Base-by-base conservation (phyloP, 2,888 invertebrate genomes). In the Diplazon laetatorius region DNA sequence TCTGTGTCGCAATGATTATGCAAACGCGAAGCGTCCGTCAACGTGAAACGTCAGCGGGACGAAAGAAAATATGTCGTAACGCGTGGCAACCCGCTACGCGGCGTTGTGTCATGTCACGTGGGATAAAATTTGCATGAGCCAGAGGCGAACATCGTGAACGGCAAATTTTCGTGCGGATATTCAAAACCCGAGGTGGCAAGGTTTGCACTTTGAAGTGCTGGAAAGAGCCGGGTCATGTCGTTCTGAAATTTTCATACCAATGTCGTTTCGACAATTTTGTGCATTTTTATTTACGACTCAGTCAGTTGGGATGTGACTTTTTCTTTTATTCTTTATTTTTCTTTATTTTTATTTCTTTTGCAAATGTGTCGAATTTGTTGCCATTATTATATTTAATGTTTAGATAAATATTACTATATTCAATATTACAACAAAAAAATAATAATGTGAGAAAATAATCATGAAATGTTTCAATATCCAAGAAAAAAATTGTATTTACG, bases 101-200 rank as follows among this genome's bases (percentile, higher is more conserved):
- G 69, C 20, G 48, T 68, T 71, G 30, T 20, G 35, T 10, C 30
- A 52, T 30, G n/a, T n/a, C 37, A 42, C 39, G 16, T 69, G 39
- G 77, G 63, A 71, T 81, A 76, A 63, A 76, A 84, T 84, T 82
- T 84, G 77, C 83, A 84, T 84, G 82, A 84, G 82, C 81, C 81
- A 81, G 78, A 63, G 62, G 76, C 80, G 80, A 12, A 14, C 12
- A 30, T 18, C 50, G 35, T 35, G 48, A 16, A 55, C 50, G 69
- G 46, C 46, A 78, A 82, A 82, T 84, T 74, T 74, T 82, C 71
- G 81, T 60, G 79, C 80, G 57, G 75, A 81, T 81, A 78, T 80
- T 82, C 46, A 73, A 68, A n/a, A n/a, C 57, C 74, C 44, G 70
- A 69, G 71, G 66, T 75, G 60, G 50, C 37, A 69, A 66, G 50